Evolutionary conservation across 2,113 vertebrate genomes (phyloP), one percentile per base, ranked within the genome.

Genomic region (Barbus barbus): DNA sequence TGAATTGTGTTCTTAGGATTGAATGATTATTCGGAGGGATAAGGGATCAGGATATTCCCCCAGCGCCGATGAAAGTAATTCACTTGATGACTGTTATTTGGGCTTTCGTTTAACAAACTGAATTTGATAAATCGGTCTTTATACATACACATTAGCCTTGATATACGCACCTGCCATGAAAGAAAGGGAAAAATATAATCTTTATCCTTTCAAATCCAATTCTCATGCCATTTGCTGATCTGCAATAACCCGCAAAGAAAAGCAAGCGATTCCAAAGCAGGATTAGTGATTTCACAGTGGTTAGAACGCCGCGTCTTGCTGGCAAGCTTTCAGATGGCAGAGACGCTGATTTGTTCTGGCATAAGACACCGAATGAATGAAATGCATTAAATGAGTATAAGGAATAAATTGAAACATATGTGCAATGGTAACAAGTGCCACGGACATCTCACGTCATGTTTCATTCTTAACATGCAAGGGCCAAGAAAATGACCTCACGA

Each of bases 211-310:
- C 16, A 83, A 87, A 90, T 87, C 83, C 75, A 84, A 83, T 33
- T 90, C 86, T 84, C 20, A 14, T 63, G 58, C 82, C 67, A 78
- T 79, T 61, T 78, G 16, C 56, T 85, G 83, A 88, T 91, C 86
- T 86, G 85, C 72, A 85, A 88, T 89, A 85, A 86, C 86, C 67
- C 87, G 69, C 65, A 73, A 69, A 90, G 79, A 73, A 89, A 69
- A 81, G 31, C 58, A 44, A 69, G 61, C 46, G 63, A 71, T 87
- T 86, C 56, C 73, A 81, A 74, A 69, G 44, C 58, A 82, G 87
- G 87, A 89, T 90, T 89, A 89, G 36, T 46, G 69, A 73, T 88
- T 85, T 85, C 77, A 88, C 90, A 86, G 58, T 81, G 56, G 63
- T 60, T 80, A 81, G n/a, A 83, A 65, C 48, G 77, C 13, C 71